These are phyloP conservation scores for Malurus splendens DNA, from an alignment of 2,797 vertebrate species.

Conservation along the genomic window DNA sequence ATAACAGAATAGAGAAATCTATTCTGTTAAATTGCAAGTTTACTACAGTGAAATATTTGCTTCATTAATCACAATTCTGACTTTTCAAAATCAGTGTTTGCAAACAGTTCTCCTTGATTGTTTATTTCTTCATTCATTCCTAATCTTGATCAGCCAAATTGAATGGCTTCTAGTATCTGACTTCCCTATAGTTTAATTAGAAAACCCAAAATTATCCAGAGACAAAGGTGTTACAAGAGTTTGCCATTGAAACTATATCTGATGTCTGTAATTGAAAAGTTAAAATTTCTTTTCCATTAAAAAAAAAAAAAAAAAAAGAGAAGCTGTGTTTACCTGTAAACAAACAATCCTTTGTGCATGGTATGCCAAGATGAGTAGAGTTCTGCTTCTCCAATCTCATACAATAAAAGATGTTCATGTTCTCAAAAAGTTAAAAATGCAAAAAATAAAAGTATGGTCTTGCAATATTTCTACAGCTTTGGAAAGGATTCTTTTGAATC, in stretches of 20 bases:
- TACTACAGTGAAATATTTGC: neutral
- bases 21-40: neutral
- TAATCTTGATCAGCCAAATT: neutral
- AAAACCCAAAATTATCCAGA: neutral
- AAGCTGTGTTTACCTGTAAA: neutral
- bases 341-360: rapidly evolving
- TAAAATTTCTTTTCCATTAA: neutral
- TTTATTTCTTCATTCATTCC: neutral
- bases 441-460: neutral
- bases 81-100: neutral
- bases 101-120: neutral
- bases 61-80: neutral
- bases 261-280: neutral
- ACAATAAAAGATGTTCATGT: neutral
- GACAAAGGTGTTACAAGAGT: rapidly evolving
- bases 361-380: neutral
- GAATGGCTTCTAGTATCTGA: neutral
- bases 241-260: neutral
- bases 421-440: neutral
- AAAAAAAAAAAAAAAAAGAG: neutral
- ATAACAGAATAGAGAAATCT: neutral
- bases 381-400: neutral
- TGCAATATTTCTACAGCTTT: neutral
- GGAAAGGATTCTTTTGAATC: neutral
- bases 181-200: neutral